A percentile compares a stretch with the other conserved stretches of the same genome.
Evolutionary conservation across 2,113 vertebrate species (phyloP).

Genomic region (Eudyptes chrysolophus): DNA sequence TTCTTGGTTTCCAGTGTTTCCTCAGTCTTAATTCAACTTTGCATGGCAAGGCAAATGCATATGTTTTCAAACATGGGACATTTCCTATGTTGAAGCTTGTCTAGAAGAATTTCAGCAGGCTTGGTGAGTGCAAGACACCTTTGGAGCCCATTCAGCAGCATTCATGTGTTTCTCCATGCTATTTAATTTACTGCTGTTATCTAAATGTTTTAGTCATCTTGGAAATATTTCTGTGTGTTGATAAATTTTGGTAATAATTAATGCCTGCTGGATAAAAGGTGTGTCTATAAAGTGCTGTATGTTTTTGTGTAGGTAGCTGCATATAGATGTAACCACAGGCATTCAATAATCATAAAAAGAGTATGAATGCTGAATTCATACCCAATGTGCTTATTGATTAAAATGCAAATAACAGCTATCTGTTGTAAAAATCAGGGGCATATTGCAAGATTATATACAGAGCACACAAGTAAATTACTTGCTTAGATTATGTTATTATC

Average conservation of each 20-base stretch:
- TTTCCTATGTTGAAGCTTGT: neutral
- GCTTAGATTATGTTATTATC: conserved; percentile 13
- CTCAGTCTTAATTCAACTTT: neutral
- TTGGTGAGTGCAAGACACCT: neutral
- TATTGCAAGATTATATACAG: neutral
- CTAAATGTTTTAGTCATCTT: neutral
- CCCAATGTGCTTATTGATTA: neutral
- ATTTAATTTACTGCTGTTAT: neutral
- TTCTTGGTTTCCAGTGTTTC: neutral
- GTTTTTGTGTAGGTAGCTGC: neutral
- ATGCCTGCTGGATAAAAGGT: neutral
- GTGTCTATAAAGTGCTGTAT: neutral
- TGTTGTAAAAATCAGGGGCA: neutral
- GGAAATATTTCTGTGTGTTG: neutral
- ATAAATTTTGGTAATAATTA: neutral
- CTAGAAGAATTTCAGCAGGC: neutral
- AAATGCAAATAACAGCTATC: neutral
- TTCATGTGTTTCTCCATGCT: neutral
- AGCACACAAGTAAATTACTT: neutral
- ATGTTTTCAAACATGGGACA: neutral
- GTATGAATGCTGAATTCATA: neutral
- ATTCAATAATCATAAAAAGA: neutral
- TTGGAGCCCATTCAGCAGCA: neutral
- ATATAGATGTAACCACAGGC: neutral
- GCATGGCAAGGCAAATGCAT: neutral